phyloP scores from a whole-genome alignment of 2,113 vertebrate species.

The Gasterosteus aculeatus region DNA sequence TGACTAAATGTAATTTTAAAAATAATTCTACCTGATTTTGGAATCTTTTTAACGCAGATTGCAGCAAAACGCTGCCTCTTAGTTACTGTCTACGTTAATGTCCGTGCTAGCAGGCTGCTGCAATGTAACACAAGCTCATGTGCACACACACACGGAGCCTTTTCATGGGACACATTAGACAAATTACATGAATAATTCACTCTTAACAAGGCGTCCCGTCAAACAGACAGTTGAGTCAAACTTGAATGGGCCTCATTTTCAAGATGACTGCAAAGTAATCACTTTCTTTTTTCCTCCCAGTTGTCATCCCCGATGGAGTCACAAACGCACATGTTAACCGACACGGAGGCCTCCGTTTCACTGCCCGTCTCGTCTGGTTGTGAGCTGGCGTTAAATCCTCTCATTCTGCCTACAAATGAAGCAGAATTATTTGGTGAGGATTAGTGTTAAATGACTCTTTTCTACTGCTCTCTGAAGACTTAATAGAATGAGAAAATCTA shows the following conservation, averaged over 20 bases:
- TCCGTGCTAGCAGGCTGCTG: neutral
- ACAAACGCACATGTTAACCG: slow-evolving; percentile 22
- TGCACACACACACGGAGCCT: neutral
- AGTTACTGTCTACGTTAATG: neutral
- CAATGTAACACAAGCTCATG: neutral
- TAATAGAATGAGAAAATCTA: slow-evolving; percentile 57
- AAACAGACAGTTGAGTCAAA: slow-evolving; percentile 1
- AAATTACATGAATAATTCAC: neutral
- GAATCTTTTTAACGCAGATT: neutral
- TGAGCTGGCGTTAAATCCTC: slow-evolving; percentile 71
- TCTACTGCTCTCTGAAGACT: slow-evolving; percentile 54
- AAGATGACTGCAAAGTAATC: slow-evolving; percentile 7
- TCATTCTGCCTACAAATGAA: slow-evolving; percentile 64
- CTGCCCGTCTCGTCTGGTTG: slow-evolving; percentile 47
- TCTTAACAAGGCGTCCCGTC: neutral
- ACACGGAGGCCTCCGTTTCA: slow-evolving; percentile 42
- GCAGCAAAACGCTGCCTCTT: neutral
- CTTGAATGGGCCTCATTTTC: slow-evolving; percentile 8
- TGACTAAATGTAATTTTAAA: neutral
- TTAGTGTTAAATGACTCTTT: slow-evolving; percentile 69
- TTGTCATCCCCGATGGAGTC: slow-evolving; percentile 24
- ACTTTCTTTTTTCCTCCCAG: neutral
- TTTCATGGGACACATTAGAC: neutral
- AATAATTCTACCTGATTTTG: neutral
- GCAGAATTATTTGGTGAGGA: slow-evolving; percentile 63